Evolutionary conservation across 2,113 vertebrate species (phyloP).

Genomic region (Cavia porcellus): DNA sequence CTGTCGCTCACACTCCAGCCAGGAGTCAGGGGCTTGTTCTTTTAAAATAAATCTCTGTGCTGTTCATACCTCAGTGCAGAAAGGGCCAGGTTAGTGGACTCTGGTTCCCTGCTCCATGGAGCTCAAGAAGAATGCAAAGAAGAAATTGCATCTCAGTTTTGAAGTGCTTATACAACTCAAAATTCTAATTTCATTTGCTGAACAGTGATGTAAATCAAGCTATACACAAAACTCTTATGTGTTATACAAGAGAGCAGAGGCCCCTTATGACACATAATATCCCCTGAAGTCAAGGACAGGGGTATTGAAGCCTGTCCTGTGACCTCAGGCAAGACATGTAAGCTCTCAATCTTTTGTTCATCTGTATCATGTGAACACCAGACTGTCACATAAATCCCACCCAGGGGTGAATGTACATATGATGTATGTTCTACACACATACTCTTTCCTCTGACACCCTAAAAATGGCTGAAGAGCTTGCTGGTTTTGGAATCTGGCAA

Average conservation of each 20-base stretch:
- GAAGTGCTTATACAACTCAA: neutral
- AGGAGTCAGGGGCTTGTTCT: neutral
- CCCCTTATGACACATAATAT: neutral
- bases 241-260: neutral
- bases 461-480: neutral
- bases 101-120: neutral
- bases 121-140: neutral
- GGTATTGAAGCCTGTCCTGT: neutral
- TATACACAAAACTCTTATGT: neutral
- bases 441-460: neutral
- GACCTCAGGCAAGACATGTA: neutral
- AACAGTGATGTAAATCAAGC: neutral
- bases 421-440: neutral
- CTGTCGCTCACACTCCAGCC: neutral
- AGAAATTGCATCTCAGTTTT: neutral
- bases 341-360: neutral
- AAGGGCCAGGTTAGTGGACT: neutral
- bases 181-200: constrained; percentile 5
- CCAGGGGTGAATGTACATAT: neutral
- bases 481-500: neutral
- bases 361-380: neutral
- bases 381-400: neutral
- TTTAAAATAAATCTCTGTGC: neutral
- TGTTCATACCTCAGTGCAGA: neutral
- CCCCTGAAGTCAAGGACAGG: neutral